Base-by-base conservation (phyloP, 2,113 vertebrate genomes). In the Lophotis ruficrista region DNA sequence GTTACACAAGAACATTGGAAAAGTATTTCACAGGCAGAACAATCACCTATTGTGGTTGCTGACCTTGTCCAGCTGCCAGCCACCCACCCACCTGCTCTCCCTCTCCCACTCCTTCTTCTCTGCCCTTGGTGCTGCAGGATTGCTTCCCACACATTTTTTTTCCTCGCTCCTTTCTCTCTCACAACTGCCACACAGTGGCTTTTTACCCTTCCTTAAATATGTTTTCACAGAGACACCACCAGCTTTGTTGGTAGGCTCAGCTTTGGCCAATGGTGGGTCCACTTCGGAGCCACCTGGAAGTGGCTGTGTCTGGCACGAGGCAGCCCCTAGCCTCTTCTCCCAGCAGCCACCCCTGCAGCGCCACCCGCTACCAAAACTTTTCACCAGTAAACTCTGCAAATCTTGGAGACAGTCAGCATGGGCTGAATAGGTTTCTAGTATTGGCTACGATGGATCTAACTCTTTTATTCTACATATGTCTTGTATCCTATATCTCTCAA, bases 221-320 rank as follows among this genome's bases (percentile, higher is more conserved):
- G 3, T 76, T 79, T 56, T 61, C 62, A 43, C 23, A 90, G 57
- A 56, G 3, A 9, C 1, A 4, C 25, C 43, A n/a, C 19, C 35
- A 83, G 22, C 72, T 51, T 60, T 23, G 13, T 43, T 65, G 50
- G 28, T 19, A 33, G 35, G 23, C 21, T 93, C 37, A 61, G 37
- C 25, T 80, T 57, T 60, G 33, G 11, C 20, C 43, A 31, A 21
- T 14, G 33, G 2, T 43, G 35, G 7, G 2, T 71, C 6, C 1
- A 1, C 37, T 71, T 54, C 60, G 43, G 43, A 51, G 43, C 22
- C 13, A 56, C 3, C 23, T 38, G 65, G n/a, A 51, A 71, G 4
- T 0, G 2, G 24, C 30, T 83, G 15, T 54, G n/a, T 50, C 60
- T 28, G 20, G 5, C 62, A 57, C 0, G 0, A 24, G 37, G 8